Evolutionary conservation across 1,140 invertebrate genomes (phyloP), one percentile per base, ranked within the genome.

Genomic region (Brachystomella parvula): DNA sequence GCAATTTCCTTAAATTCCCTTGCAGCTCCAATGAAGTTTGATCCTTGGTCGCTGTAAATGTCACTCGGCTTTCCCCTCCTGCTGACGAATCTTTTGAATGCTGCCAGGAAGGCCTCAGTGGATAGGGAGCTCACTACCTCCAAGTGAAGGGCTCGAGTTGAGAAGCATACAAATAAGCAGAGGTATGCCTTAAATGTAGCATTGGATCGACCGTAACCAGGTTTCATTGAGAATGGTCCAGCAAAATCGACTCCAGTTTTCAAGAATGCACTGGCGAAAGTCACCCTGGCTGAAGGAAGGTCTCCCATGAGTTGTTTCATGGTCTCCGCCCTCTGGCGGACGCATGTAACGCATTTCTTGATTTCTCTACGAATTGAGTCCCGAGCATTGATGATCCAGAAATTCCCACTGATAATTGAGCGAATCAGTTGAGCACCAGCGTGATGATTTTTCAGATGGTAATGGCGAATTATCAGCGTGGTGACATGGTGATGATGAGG

Each of bases 401-500:
- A 44, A 9, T 44, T 44, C n/a, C n/a, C 9, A 44, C 39, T 9
- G n/a, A 44, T 44, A 44, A n/a, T 12, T 12, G 39, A 9, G n/a
- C 9, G 9, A n/a, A 44, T 9, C 39, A 44, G 9, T 44, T 44
- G 39, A 12, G 39, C 9, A 12, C 65, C 65, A 21, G 66, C 74
- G 68, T 76, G 74, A 3, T 74, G 30, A 1, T 69, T 47, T 24
- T 44, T 60, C 9, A 62, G 3, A 71, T 75, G 72, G 65, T 71
- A 63, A 12, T 75, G 24, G 28, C 69, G 49, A 2, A 79, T 73
- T 1, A 79, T 70, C 35, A 78, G 62, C 15, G 9, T 44, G 39
- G 39, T 72, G 31, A 78, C 47, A 12, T 65, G 66, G 69, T 77
- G 69, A n/a, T 73, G 73, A 15, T 69, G 35, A 33, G 76, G 75